A percentile compares a stretch with the other conserved stretches of the same genome.
phyloP scores from a whole-genome alignment of 1,140 invertebrate genomes.

The Drosophila ironensis region DNA sequence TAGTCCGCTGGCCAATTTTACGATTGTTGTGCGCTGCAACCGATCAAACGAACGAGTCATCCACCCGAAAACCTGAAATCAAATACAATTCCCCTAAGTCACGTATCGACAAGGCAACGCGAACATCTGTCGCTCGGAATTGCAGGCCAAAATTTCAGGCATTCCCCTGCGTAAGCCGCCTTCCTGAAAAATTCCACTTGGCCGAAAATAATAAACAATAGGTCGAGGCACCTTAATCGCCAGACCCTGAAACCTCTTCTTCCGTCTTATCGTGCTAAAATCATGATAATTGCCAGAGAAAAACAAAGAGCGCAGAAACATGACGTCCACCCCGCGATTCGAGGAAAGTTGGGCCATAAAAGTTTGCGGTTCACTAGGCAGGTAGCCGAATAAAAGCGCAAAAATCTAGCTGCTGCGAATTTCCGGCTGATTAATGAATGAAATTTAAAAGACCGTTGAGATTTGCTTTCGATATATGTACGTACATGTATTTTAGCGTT shows the following conservation, averaged over 20 bases:
- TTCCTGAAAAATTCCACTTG: background rate
- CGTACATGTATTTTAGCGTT: slow-evolving; percentile 48
- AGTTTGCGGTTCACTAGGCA: background rate
- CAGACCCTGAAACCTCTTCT: background rate
- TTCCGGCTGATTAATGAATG: background rate
- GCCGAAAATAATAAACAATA: background rate
- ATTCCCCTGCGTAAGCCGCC: background rate
- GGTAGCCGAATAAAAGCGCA: background rate
- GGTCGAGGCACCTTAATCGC: background rate
- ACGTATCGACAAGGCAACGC: background rate
- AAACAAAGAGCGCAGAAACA: background rate
- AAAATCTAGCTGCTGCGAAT: background rate
- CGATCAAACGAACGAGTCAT: background rate
- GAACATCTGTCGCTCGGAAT: background rate
- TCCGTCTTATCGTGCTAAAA: background rate
- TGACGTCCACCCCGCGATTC: background rate
- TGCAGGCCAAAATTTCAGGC: background rate
- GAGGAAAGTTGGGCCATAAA: background rate
- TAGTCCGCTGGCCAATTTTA: no score
- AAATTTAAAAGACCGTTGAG: background rate
- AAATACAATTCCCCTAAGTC: background rate
- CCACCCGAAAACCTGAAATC: background rate
- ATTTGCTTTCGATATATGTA: slow-evolving; percentile 27
- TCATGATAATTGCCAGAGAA: background rate
- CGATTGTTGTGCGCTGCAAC: no score